These are phyloP conservation scores for Agriopis marginaria DNA, from an alignment of 2,888 invertebrate genomes.

Conservation along the genomic window DNA sequence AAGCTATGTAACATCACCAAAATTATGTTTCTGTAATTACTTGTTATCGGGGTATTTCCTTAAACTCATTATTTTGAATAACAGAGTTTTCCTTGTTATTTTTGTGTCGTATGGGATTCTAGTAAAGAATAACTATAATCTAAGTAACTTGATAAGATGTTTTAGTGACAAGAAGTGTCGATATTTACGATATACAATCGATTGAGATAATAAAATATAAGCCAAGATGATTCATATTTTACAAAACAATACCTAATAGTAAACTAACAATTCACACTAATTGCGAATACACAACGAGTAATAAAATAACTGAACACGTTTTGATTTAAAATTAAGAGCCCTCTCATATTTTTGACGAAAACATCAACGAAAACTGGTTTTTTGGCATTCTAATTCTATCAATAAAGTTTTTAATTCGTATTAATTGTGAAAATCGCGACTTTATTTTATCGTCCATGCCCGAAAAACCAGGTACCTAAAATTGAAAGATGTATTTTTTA, in stretches of 20 bases:
- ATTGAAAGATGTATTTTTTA: too few relatives aligned
- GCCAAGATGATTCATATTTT: slow-evolving; percentile 8
- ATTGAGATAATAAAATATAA: background rate
- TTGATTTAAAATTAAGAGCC: background rate
- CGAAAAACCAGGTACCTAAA: too few relatives aligned
- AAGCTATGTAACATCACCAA: too few relatives aligned
- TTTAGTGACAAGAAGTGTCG: background rate
- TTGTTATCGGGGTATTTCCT: background rate
- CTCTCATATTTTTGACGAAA: too few relatives aligned
- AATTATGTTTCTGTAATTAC: background rate
- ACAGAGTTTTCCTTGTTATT: slow-evolving; percentile 4
- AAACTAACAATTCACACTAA: background rate
- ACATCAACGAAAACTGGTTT: too few relatives aligned
- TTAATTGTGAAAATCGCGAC: too few relatives aligned
- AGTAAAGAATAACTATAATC: slow-evolving; percentile 8
- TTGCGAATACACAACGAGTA: background rate
- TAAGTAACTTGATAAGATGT: slow-evolving; percentile 13
- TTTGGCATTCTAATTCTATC: too few relatives aligned
- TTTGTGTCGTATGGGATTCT: slow-evolving; percentile 6
- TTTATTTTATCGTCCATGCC: too few relatives aligned
- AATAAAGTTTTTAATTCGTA: too few relatives aligned
- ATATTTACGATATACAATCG: background rate
- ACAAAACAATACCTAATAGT: background rate
- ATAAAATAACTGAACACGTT: background rate
- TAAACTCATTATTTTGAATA: background rate